phyloP scores from a whole-genome alignment of 2,888 invertebrate species.

The Lymantria monacha region DNA sequence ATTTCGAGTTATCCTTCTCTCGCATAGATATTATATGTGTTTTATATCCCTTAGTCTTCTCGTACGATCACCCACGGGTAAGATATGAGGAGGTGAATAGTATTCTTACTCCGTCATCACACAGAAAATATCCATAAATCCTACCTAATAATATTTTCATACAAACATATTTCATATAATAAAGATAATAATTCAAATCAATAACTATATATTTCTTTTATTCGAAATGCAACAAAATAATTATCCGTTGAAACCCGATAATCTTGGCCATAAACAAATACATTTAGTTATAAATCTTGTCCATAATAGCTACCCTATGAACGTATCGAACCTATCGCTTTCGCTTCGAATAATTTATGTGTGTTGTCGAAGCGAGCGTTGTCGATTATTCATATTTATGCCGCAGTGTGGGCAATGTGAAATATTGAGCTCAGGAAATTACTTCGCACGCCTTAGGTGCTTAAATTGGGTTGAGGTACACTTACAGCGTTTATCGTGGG shows the following conservation, averaged over 20 bases:
- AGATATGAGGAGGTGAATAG: too few species aligned
- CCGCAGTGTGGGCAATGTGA: conserved; percentile 52
- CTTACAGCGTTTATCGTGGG: conserved; percentile 1
- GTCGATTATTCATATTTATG: conserved; percentile 69
- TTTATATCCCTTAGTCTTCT: too few species aligned
- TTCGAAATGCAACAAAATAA: conserved; percentile 22
- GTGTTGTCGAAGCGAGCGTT: conserved; percentile 52
- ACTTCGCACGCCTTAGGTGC: conserved; percentile 49
- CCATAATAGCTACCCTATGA: conserved; percentile 37
- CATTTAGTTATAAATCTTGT: conserved; percentile 39
- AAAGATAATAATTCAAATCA: conserved; percentile 8
- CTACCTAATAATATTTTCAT: neutral
- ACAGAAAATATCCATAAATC: too few species aligned
- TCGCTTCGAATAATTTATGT: conserved; percentile 54
- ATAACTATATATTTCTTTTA: conserved; percentile 16
- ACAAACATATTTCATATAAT: neutral
- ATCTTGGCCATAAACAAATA: conserved; percentile 35
- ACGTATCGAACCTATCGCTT: conserved; percentile 45
- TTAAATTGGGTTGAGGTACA: conserved; percentile 6
- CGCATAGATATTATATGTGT: too few species aligned
- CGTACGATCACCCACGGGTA: too few species aligned
- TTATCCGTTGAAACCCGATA: conserved; percentile 32
- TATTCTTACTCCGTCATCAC: too few species aligned
- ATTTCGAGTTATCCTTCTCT: too few species aligned
- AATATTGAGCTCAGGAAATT: conserved; percentile 56